phyloP scores from a whole-genome alignment of 2,113 vertebrate species.

The Ailurus styani region DNA sequence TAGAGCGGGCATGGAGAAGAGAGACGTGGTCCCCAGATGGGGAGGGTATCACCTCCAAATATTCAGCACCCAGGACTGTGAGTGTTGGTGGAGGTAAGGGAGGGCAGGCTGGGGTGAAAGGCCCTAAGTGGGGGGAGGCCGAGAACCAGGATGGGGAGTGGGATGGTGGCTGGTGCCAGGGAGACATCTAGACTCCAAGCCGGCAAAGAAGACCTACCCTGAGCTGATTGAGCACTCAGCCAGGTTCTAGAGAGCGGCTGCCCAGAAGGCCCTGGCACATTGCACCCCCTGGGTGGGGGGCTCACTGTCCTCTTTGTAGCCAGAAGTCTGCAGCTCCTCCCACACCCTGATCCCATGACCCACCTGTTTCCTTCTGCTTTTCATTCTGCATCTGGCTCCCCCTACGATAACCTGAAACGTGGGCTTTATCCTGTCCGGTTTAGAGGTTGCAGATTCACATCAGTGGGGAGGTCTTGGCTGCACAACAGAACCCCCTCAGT shows the following conservation, averaged over 20 bases:
- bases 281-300: not conserved
- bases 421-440: conserved; percentile 29
- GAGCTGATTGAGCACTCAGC: not conserved
- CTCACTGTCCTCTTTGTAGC: not conserved
- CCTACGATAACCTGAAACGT: conserved; percentile 50
- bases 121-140: not conserved
- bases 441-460: conserved; percentile 16
- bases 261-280: not conserved
- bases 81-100: not conserved
- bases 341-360: not conserved
- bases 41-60: not conserved
- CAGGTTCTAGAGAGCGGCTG: not conserved
- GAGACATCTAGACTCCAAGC: not conserved
- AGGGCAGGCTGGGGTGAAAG: not conserved
- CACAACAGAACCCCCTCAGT: not conserved
- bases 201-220: not conserved
- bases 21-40: not conserved
- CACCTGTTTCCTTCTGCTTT: conserved; percentile 47
- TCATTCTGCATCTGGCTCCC: conserved; percentile 24
- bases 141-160: not conserved
- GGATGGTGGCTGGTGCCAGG: conserved; percentile 1
- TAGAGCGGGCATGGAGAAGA: not conserved
- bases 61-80: not conserved
- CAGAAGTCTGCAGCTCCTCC: conserved; percentile 4
- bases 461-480: not conserved